Evolutionary conservation across 2,113 vertebrate genomes (phyloP).

Genomic region (Tursiops truncatus): DNA sequence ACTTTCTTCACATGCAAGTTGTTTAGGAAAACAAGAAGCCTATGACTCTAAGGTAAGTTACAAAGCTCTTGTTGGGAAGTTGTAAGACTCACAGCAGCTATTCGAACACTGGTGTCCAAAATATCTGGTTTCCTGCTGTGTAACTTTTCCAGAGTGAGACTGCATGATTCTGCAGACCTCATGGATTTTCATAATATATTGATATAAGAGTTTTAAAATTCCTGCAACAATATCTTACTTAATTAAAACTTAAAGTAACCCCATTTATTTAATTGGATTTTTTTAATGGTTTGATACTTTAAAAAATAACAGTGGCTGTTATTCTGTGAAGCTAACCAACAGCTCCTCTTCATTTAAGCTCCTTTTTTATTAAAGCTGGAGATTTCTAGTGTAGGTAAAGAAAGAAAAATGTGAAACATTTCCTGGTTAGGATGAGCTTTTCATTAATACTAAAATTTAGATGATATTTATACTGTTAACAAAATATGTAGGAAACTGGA

Average conservation of each 20-base stretch:
- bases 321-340: background rate
- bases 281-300: background rate
- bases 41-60: background rate
- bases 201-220: background rate
- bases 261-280: background rate
- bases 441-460: background rate
- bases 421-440: background rate
- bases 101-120: background rate
- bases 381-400: background rate
- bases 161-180: background rate
- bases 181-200: background rate
- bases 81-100: background rate
- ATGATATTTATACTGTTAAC: background rate
- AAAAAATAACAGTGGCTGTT: background rate
- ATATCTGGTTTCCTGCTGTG: background rate
- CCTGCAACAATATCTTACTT: background rate
- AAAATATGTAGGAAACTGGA: background rate
- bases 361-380: background rate
- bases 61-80: background rate
- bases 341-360: background rate
- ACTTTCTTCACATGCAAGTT: slow-evolving; percentile 17
- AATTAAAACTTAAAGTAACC: background rate
- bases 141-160: background rate
- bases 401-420: background rate
- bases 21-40: slow-evolving; percentile 58